A percentile compares a stretch with the other conserved stretches of the same genome.
phyloP scores from a whole-genome alignment of 2,797 vertebrate genomes.

The Danionella dracula region DNA sequence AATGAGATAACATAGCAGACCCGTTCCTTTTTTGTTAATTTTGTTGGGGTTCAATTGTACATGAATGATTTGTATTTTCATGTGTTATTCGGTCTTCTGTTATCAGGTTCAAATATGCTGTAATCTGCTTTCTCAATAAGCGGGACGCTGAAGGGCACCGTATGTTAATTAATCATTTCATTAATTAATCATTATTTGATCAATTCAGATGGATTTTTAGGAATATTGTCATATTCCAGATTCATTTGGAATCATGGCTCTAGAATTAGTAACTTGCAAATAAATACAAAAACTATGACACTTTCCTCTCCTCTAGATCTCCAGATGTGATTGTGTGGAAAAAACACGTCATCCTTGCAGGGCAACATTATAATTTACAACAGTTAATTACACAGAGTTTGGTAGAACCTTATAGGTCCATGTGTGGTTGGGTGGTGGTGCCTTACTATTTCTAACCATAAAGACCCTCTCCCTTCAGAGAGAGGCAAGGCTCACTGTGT shows the following conservation, averaged over 20 bases:
- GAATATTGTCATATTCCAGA: constrained; percentile 3
- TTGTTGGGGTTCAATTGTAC: too few relatives aligned
- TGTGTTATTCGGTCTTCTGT: too few relatives aligned
- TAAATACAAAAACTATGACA: too few relatives aligned
- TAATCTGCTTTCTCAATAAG: not conserved
- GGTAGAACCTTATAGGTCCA: constrained; percentile 30
- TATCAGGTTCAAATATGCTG: not conserved
- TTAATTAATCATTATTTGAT: not conserved
- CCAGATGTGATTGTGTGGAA: constrained; percentile 41
- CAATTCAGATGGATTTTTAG: not conserved
- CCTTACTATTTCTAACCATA: constrained; percentile 1
- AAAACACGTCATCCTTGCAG: constrained; percentile 52
- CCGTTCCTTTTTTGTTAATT: too few relatives aligned
- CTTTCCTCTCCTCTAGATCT: constrained; percentile 6
- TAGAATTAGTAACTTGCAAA: not conserved
- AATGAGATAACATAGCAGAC: constrained; percentile 15
- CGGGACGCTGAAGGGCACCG: not conserved
- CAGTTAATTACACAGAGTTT: constrained; percentile 66
- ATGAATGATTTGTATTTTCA: too few relatives aligned
- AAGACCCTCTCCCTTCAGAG: not conserved
- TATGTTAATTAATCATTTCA: too few relatives aligned
- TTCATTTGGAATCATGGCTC: not conserved
- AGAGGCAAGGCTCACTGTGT: not conserved
- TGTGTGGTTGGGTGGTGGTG: not conserved
- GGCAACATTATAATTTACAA: constrained; percentile 67